These are phyloP conservation scores for Chrysocyon brachyurus DNA, from an alignment of 2,797 vertebrate species.

Conservation along the genomic window DNA sequence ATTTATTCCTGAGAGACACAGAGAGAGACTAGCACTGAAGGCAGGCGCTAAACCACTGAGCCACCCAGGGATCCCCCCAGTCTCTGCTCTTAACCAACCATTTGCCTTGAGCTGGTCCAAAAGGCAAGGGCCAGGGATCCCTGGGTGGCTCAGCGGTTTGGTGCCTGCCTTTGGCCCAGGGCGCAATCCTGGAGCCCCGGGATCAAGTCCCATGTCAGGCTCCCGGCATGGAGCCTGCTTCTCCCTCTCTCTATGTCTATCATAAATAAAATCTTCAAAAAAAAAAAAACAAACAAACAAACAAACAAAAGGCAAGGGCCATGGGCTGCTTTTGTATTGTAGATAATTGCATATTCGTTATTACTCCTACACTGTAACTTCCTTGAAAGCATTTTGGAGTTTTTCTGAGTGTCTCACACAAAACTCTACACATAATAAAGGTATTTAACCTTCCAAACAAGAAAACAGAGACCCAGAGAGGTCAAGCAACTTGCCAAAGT, in stretches of 20 bases:
- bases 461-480: constrained; percentile 56
- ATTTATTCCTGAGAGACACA: too few species aligned
- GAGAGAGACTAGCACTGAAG: too few species aligned
- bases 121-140: neutral
- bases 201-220: too few species aligned
- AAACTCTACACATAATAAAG: neutral
- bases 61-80: neutral
- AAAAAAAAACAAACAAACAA: too few species aligned
- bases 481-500: constrained; percentile 79
- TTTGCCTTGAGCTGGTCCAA: neutral
- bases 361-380: constrained; percentile 29
- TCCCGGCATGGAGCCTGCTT: too few species aligned
- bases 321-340: neutral
- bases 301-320: neutral
- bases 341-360: neutral
- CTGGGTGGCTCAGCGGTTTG: too few species aligned
- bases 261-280: too few species aligned
- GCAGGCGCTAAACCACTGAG: too few species aligned
- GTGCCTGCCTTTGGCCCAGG: too few species aligned
- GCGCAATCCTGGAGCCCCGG: too few species aligned
- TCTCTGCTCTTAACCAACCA: neutral
- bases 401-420: neutral
- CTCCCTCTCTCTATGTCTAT: too few species aligned
- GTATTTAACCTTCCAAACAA: neutral
- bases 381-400: neutral